phyloP scores from a whole-genome alignment of 2,888 invertebrate species.

The Polydrusus tereticollis region DNA sequence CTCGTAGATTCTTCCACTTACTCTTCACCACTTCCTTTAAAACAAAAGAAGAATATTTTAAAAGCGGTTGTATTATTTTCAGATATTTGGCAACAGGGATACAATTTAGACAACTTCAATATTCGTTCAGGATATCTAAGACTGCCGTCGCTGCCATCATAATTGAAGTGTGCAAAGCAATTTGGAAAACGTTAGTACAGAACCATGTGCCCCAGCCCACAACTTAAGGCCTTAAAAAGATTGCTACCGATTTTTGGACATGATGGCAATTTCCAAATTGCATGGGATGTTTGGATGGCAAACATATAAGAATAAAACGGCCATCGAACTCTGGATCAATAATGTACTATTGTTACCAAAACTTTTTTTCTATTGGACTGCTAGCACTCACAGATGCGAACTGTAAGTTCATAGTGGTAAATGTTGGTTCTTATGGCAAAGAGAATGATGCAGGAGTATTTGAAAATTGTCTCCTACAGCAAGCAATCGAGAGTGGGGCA shows the following conservation, averaged over 20 bases:
- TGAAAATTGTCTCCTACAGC: constrained; percentile 15
- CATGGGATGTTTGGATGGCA: constrained; percentile 32
- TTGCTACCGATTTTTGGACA: constrained; percentile 27
- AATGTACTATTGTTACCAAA: constrained; percentile 1
- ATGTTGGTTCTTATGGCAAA: constrained; percentile 36
- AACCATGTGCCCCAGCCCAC: constrained; percentile 44
- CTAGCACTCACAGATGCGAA: constrained; percentile 30
- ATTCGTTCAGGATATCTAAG: constrained; percentile 45
- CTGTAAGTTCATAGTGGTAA: constrained; percentile 36
- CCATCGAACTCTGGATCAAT: constrained; percentile 29
- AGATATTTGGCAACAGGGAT: constrained; percentile 41
- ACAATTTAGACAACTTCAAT: constrained; percentile 36
- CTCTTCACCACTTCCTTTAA: constrained; percentile 38
- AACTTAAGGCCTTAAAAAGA: background rate
- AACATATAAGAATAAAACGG: constrained; percentile 29
- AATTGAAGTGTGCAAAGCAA: constrained; percentile 25
- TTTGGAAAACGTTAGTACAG: constrained; percentile 34
- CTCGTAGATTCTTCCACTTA: constrained; percentile 32
- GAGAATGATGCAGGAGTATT: constrained; percentile 32
- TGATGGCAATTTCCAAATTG: constrained; percentile 43
- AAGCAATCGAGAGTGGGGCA: constrained; percentile 22
- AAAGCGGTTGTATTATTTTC: constrained; percentile 17
- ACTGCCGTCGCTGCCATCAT: constrained; percentile 41
- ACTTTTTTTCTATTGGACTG: constrained; percentile 10
- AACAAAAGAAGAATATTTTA: constrained; percentile 18